A percentile compares a stretch with the other conserved stretches of the same genome.
phyloP scores from a whole-genome alignment of 2,113 vertebrate genomes.

The Poeciliopsis turrubarensis region DNA sequence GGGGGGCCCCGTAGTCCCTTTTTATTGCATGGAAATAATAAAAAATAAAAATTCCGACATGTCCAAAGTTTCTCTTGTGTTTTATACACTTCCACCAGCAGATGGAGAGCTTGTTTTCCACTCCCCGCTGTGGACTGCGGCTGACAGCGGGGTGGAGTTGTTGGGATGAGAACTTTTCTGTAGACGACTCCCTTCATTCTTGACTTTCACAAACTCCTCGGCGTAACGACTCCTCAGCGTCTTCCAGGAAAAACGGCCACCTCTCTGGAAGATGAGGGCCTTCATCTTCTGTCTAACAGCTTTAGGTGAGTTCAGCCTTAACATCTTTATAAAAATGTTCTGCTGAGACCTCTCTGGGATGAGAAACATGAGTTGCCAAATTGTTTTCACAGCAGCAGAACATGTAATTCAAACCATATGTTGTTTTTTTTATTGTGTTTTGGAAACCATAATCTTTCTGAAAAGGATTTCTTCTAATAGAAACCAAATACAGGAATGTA shows the following conservation, averaged over 20 bases:
- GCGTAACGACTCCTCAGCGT: constrained; percentile 7
- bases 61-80: not conserved
- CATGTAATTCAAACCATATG: constrained; percentile 56
- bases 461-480: constrained; percentile 18
- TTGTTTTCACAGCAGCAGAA: constrained; percentile 1
- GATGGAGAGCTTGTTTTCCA: constrained; percentile 29
- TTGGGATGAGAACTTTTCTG: constrained; percentile 45
- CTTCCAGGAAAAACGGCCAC: constrained; percentile 10
- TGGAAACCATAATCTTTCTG: not conserved
- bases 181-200: constrained; percentile 27
- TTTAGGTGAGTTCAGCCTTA: constrained; percentile 68
- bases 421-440: not conserved
- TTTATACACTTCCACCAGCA: constrained; percentile 12
- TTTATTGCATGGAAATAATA: too few relatives aligned
- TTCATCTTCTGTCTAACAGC: constrained; percentile 47
- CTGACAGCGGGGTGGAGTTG: constrained; percentile 49
- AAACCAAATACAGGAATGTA: constrained; percentile 1
- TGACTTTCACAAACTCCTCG: constrained; percentile 13
- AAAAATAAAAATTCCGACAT: not conserved
- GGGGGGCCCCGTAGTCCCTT: too few relatives aligned
- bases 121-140: not conserved
- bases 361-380: constrained; percentile 3
- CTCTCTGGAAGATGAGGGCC: constrained; percentile 58
- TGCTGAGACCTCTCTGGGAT: not conserved
- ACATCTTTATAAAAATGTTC: not conserved